Base-by-base conservation (phyloP, 2,888 invertebrate genomes). In the Teleogryllus oceanicus region DNA sequence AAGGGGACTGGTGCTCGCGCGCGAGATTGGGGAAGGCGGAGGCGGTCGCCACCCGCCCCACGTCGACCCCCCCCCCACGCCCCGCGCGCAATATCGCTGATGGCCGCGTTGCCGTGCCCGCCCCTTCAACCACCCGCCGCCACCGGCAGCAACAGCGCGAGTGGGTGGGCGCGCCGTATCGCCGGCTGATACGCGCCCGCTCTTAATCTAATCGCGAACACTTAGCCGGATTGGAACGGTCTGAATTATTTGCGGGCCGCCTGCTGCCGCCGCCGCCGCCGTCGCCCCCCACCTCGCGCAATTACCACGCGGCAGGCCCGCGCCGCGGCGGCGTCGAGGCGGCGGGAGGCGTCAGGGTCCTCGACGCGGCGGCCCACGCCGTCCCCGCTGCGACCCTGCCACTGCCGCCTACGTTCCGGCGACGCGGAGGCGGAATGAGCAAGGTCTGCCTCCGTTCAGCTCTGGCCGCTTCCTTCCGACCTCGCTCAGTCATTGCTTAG, bases 141-240 rank as follows among this genome's bases (percentile, higher is more conserved):
- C 13, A 62, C 62, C 21, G 11, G 37, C 62, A 3, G 62, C 74
- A 75, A 37, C 49, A 79, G 20, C 79, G 75, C 74, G 8, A 37
- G 37, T 37, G 37, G 37, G 37, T 37, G 37, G 37, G 37, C 37
- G 37, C 62, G n/a, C 62, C 62, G 62, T 62, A 62, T 62, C 13
- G 16, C 62, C 62, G 62, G 62, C 13, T 62, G 62, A 62, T 62
- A 62, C 49, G 12, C 77, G 50, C 74, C 80, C 80, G 51, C 78
- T 75, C 77, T 79, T 81, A 82, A 82, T 82, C 82, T 80, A 82
- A 82, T 82, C 82, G 77, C 77, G 76, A 76, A 81, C 82, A 82
- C 82, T 82, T 82, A 82, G 82, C 82, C 78, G 78, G 82, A 82
- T 82, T 82, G 82, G 78, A 76, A 76, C 80, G 18, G 78, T 50